A percentile compares a stretch with the other conserved stretches of the same genome.
Conservation (phyloP, 2,113 vertebrate species). For the Nanorana parkeri region DNA sequence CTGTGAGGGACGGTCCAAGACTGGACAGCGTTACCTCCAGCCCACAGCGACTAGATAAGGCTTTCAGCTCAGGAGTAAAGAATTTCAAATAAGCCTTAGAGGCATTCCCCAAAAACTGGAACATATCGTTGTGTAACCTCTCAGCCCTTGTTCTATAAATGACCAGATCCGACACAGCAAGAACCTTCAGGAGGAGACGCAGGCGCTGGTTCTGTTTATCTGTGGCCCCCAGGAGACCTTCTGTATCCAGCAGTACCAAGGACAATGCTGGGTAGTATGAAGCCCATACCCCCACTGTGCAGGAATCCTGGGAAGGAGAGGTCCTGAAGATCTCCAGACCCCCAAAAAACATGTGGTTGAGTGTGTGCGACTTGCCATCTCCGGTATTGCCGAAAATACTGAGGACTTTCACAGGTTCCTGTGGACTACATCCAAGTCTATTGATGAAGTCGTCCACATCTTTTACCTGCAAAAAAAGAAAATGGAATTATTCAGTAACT, state of each 20-base stretch:
- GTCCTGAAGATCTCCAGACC: slow-evolving; percentile 75
- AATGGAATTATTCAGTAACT: neutral
- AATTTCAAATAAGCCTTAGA: slow-evolving; percentile 80
- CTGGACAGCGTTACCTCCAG: slow-evolving; percentile 80
- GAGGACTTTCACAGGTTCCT: slow-evolving; percentile 76
- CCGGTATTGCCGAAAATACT: slow-evolving; percentile 85
- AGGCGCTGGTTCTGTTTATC: slow-evolving; percentile 77
- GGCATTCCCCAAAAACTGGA: slow-evolving; percentile 80
- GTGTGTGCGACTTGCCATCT: slow-evolving; percentile 84
- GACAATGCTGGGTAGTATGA: slow-evolving; percentile 71
- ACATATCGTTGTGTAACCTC: slow-evolving; percentile 84
- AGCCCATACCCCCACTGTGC: slow-evolving; percentile 82
- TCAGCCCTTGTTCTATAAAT: slow-evolving; percentile 82
- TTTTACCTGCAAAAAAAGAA: slow-evolving; percentile 64
- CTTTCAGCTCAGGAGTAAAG: slow-evolving; percentile 78
- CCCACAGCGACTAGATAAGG: slow-evolving; percentile 77
- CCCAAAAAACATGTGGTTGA: slow-evolving; percentile 77
- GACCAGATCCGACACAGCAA: slow-evolving; percentile 80
- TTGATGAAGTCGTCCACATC: slow-evolving; percentile 71
- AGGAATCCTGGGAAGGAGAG: slow-evolving; percentile 79
- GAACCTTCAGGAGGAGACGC: slow-evolving; percentile 78
- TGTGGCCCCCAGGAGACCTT: slow-evolving; percentile 76
- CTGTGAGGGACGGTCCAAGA: slow-evolving; percentile 76
- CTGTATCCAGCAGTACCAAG: slow-evolving; percentile 77
- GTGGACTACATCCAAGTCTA: slow-evolving; percentile 68